Base-by-base conservation (phyloP, 2,113 vertebrate species). In the Elaphurus davidianus region DNA sequence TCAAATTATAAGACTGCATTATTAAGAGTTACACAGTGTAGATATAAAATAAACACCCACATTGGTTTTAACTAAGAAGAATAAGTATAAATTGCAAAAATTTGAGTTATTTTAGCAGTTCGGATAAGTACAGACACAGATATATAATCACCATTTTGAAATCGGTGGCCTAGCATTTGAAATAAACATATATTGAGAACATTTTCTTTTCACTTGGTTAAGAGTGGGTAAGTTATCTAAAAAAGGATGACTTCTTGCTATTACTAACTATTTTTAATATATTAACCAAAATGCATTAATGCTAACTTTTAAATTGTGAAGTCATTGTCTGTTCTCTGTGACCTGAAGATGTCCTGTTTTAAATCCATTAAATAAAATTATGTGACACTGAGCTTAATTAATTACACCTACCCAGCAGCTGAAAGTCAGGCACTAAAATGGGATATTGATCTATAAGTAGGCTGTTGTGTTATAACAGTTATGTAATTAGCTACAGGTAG, bases 311-410 rank as follows among this genome's bases (percentile, higher is more conserved):
- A 95, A 97, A 97, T 98, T 96, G n/a, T 94, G 94, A 98, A 99
- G 93, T 87, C 93, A 76, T 91, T 96, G 27, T 85, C 94, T 95
- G 13, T 96, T 98, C 40, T 43, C 27, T 81, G 2, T 87, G 96
- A 98, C 89, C 50, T 14, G 0, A 96, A 97, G 90, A 93, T 87
- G 59, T 96, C 93, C 33, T 71, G 6, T 23, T 98, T 98, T 96
- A 98, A 99, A 98, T 93, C 64, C 76, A 98, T 98, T 97, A 98
- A 98, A 98, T 98, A 97, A 97, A 98, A 98, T 97, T 97, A 96
- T 92, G 52, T 97, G 60, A 97, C 97, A 93, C 28, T 96, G 88
- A 98, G 36, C 79, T 98, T 98, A 99, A 98, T 98, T 98, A 98
- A 98, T 98, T 67, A 97, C 67, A 92, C 59, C 85, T 45, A 83